Conservation (phyloP, 2,888 invertebrate genomes). For the Leptopilina myrica region DNA sequence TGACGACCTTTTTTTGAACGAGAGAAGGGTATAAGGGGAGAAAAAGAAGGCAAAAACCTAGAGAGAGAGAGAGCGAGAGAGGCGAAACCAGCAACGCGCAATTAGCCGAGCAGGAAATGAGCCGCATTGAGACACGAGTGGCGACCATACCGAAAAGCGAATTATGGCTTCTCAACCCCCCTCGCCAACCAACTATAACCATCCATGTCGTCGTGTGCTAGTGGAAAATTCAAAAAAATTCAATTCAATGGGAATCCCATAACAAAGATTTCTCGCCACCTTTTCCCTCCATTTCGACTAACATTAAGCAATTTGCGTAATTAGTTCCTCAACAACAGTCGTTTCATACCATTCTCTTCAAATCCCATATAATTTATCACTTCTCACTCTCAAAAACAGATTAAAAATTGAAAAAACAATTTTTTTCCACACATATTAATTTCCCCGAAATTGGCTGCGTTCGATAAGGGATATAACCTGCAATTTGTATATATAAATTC, state of each 20-base stretch:
- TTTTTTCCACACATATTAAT: too few species aligned
- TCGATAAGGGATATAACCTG: too few species aligned
- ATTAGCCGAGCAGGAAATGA: slow-evolving; percentile 64
- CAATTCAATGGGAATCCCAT: not conserved
- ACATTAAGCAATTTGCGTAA: not conserved
- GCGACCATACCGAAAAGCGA: slow-evolving; percentile 39
- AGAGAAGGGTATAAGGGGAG: slow-evolving; percentile 3
- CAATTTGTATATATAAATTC: too few species aligned
- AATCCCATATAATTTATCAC: too few species aligned
- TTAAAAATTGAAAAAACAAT: too few species aligned
- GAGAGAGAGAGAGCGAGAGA: not conserved
- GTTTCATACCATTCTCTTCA: too few species aligned
- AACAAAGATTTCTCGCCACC: not conserved
- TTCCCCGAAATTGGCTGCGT: too few species aligned
- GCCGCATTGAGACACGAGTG: slow-evolving; percentile 47
- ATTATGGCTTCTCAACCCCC: slow-evolving; percentile 42
- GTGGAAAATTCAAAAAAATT: slow-evolving; percentile 17
- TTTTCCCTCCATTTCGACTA: not conserved
- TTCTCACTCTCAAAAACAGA: too few species aligned
- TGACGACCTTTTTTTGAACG: slow-evolving; percentile 38
- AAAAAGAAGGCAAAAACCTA: slow-evolving; percentile 45
- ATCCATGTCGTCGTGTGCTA: not conserved
- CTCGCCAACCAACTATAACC: slow-evolving; percentile 5
- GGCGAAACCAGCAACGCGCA: slow-evolving; percentile 57
- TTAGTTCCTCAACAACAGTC: not conserved